Base-by-base conservation (phyloP, 2,113 vertebrate genomes). In the Microtus richardsoni region DNA sequence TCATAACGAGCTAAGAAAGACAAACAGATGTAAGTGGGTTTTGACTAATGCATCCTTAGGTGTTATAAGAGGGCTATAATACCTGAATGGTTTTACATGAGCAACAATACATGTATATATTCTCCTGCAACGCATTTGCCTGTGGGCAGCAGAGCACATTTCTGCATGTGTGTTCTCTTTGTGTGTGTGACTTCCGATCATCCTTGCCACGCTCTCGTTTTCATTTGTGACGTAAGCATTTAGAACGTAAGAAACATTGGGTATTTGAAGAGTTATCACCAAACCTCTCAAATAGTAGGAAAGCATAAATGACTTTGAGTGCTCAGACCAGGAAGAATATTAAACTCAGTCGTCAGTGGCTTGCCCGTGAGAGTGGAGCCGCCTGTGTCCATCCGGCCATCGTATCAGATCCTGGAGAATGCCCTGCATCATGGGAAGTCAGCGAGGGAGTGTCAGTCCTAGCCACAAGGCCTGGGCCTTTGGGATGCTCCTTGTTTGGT, bases 81-180 rank as follows among this genome's bases (percentile, higher is more conserved):
- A 86, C 80, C 95, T 97, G 82, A 96, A 52, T 96, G 95, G 80
- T 62, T 98, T 62, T 10, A 10, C 85, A 33, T 85, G 91, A 97
- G 87, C 80, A 88, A 41, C 73, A 95, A 3, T 78, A 85, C 28
- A 93, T 96, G 98, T 95, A 58, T 96, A 94, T 97, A 95, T 85
- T 74, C 24, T 84, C 62, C 88, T 68, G 77, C 60, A 49, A 19
- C 17, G 0, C 33, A 44, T 83, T 74, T 93, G 91, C 91, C 66
- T 60, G 19, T 78, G 5, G 95, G 47, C 58, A 83, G 39, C 89
- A 85, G 92, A 94, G 41, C 91, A 33, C 26, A 62, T 96, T 91
- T 97, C 58, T 84, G 87, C 58, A 47, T 75, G 1, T 49, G 1
- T 66, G 36, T 89, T 96, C 39, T 66, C 74, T 95, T 94, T 47